Percentiles rank a stretch among this genome's conserved stretches.
Evolutionary conservation across 1,140 invertebrate genomes (phyloP).

Genomic region (Polyergus mexicanus): DNA sequence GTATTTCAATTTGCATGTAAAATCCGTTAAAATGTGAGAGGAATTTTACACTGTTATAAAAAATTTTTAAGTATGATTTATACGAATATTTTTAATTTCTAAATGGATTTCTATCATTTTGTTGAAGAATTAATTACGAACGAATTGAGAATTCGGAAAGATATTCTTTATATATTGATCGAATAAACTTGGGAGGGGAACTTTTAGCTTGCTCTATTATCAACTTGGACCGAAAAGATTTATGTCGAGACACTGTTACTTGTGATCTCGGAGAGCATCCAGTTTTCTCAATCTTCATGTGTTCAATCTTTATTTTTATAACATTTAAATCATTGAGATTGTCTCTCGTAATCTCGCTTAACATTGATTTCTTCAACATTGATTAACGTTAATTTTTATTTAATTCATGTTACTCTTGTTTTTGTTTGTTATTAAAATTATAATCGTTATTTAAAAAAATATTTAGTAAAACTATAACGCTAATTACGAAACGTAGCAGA

Average conservation of each 20-base stretch:
- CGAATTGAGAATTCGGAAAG: conserved; percentile 1
- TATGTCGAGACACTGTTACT: conserved; percentile 6
- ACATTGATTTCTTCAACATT: neutral
- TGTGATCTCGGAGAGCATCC: conserved; percentile 60
- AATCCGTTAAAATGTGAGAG: neutral
- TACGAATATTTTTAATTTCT: neutral
- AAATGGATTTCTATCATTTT: neutral
- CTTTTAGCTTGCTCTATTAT: conserved; percentile 1
- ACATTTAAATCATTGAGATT: conserved; percentile 13
- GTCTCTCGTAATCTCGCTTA: conserved; percentile 11
- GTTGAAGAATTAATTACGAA: neutral
- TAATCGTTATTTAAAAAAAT: neutral
- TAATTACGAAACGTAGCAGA: neutral
- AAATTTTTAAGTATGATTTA: too few species aligned
- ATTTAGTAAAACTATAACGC: neutral
- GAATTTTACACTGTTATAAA: too few species aligned
- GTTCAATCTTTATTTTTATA: neutral
- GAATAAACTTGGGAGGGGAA: neutral
- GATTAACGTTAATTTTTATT: neutral
- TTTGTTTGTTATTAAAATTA: conserved; percentile 4
- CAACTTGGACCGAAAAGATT: conserved; percentile 16
- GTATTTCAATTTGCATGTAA: neutral
- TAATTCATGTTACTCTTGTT: neutral
- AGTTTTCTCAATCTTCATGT: conserved; percentile 49
- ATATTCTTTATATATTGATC: neutral